Percentiles rank a stretch among this genome's conserved stretches.
These are phyloP conservation scores for Empis livida DNA, from an alignment of 2,888 invertebrate genomes.

Conservation along the genomic window DNA sequence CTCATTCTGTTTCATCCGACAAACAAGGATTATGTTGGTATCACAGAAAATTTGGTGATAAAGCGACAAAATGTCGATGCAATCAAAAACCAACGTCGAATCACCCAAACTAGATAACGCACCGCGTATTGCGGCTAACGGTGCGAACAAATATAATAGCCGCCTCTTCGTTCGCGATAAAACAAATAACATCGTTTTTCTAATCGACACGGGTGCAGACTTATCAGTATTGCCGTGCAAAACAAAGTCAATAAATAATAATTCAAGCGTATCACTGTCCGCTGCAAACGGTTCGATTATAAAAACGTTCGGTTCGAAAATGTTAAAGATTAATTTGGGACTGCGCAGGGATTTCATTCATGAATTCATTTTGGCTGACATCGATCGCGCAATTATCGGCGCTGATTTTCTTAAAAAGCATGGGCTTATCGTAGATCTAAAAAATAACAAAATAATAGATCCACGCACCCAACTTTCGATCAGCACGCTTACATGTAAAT, in stretches of 20 bases:
- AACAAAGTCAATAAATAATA: background rate
- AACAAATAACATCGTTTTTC: background rate
- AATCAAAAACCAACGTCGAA: background rate
- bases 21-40: background rate
- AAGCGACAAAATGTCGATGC: background rate
- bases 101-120: background rate
- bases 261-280: background rate
- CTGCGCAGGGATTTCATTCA: background rate
- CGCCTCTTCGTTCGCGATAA: background rate
- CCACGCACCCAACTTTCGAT: background rate
- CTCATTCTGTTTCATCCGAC: background rate
- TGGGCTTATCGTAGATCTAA: background rate
- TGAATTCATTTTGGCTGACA: background rate
- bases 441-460: background rate
- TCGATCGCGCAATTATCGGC: no score
- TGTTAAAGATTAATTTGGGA: background rate
- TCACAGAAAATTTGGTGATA: background rate
- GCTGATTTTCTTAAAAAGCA: background rate
- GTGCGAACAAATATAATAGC: background rate
- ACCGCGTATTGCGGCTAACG: background rate
- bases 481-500: background rate
- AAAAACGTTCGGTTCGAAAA: background rate
- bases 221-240: background rate
- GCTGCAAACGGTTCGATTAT: background rate
- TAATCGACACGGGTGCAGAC: background rate